Conservation (phyloP, 2,113 vertebrate species). For the Bubalus kerabau region DNA sequence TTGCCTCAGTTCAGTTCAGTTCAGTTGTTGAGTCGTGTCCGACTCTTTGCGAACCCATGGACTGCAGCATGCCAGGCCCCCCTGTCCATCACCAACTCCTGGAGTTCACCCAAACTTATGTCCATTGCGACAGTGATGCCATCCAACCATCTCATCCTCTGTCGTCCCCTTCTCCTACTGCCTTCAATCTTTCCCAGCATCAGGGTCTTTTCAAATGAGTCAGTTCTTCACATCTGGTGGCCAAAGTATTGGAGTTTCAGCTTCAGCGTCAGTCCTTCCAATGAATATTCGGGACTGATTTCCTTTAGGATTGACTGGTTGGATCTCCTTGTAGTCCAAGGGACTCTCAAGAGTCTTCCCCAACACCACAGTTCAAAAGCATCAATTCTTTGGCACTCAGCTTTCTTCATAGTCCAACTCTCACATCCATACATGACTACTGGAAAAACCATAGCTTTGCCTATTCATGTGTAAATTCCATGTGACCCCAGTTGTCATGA, state of each 20-base stretch:
- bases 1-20: background rate
- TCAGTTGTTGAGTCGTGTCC: background rate
- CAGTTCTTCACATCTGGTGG: background rate
- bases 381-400: rapidly evolving
- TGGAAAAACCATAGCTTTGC: background rate
- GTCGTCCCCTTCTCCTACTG: background rate
- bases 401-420: background rate
- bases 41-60: rapidly evolving
- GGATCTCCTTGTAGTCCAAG: background rate
- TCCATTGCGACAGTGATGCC: background rate
- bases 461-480: background rate
- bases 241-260: background rate
- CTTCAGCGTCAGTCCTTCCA: background rate
- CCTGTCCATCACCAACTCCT: background rate
- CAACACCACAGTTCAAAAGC: background rate
- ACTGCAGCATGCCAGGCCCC: background rate
- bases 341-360: background rate
- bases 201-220: background rate
- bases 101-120: background rate
- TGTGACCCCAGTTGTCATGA: background rate
- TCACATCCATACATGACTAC: background rate
- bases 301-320: background rate
- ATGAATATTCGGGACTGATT: background rate
- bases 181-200: background rate
- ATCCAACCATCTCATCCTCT: background rate